Percentiles rank a stretch among this genome's conserved stretches.
Evolutionary conservation across 2,888 invertebrate species (phyloP).

Genomic region (Tachina lurida): DNA sequence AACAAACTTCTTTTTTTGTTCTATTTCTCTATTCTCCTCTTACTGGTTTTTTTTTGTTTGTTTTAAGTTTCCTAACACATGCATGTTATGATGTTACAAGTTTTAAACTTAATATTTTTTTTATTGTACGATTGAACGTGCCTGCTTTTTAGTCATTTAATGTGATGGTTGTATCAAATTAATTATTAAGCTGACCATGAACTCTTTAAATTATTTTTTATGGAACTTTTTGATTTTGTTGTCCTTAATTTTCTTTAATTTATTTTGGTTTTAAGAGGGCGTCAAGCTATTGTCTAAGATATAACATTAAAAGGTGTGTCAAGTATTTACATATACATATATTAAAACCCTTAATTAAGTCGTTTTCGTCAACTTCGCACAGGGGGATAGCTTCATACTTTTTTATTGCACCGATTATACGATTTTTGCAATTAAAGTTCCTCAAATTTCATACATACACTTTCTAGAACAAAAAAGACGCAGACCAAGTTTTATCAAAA

Average conservation of each 20-base stretch:
- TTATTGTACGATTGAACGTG: conserved; percentile 7
- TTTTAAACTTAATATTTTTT: conserved; percentile 5
- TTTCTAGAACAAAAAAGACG: too few relatives aligned
- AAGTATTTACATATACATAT: too few relatives aligned
- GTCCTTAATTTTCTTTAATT: conserved; percentile 1
- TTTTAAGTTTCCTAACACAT: conserved; percentile 6
- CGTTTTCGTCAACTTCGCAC: too few relatives aligned
- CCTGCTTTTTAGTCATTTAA: conserved; percentile 9
- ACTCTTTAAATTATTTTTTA: conserved; percentile 17
- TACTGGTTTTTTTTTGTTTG: background rate
- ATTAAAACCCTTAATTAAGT: too few relatives aligned
- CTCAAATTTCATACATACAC: too few relatives aligned
- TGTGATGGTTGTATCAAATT: conserved; percentile 5
- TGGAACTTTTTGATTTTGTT: background rate
- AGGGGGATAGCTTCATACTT: too few relatives aligned
- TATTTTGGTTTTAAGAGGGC: conserved; percentile 1
- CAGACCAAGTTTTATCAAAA: too few relatives aligned
- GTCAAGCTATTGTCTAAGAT: background rate
- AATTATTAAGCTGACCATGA: conserved; percentile 48
- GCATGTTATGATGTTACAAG: background rate
- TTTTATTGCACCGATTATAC: too few relatives aligned
- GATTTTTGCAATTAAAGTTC: too few relatives aligned
- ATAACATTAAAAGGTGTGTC: too few relatives aligned
- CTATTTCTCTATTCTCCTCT: background rate
- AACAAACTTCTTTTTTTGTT: background rate